These are phyloP conservation scores for Mimachlamys varia DNA, from an alignment of 2,888 invertebrate genomes.

Conservation along the genomic window DNA sequence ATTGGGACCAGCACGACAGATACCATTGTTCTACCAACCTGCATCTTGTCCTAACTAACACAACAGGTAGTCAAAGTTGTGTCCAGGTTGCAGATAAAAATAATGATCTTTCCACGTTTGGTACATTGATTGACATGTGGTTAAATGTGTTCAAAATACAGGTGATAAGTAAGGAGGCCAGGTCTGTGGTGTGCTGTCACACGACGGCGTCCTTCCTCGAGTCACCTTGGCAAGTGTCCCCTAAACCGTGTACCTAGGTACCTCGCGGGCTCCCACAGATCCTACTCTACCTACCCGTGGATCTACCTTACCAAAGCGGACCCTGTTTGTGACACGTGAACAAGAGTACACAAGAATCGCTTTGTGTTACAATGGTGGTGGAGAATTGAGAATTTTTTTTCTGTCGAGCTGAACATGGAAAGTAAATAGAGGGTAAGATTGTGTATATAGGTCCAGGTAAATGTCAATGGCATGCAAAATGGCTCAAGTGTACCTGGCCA, in stretches of 20 bases:
- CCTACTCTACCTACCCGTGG: background rate
- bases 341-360: constrained; percentile 27
- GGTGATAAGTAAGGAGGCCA: background rate
- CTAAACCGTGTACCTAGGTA: constrained; percentile 6
- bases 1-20: background rate
- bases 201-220: background rate
- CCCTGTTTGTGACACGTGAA: background rate
- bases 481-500: background rate
- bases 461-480: background rate
- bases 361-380: background rate
- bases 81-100: background rate
- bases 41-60: background rate
- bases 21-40: background rate
- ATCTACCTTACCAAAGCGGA: background rate
- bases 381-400: background rate
- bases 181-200: background rate
- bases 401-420: background rate
- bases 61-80: background rate
- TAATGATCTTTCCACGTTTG: constrained; percentile 23
- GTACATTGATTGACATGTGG: background rate
- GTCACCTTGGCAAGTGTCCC: constrained; percentile 20
- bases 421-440: background rate
- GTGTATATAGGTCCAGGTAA: background rate
- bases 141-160: background rate
- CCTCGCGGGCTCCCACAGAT: background rate